Evolutionary conservation across 2,113 vertebrate species (phyloP).

Genomic region (Ciconia maguari): DNA sequence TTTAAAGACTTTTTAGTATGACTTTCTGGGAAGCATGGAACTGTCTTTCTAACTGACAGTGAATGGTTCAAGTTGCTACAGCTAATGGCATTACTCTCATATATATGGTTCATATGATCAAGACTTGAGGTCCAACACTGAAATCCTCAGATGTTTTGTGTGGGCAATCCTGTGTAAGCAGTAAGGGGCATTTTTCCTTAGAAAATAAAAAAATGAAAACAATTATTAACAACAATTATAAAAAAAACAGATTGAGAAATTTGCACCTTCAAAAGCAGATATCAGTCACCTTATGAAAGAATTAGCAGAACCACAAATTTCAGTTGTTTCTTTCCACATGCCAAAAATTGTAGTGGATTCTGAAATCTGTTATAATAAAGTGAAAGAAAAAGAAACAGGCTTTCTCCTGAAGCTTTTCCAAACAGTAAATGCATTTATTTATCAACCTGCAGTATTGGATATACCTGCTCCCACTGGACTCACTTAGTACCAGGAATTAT

Average conservation of each 20-base stretch:
- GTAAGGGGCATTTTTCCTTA: not conserved
- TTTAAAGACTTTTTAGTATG: not conserved
- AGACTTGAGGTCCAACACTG: not conserved
- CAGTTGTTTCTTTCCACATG: not conserved
- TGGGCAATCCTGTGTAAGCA: accelerated
- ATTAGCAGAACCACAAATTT: not conserved
- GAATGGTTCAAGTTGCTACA: not conserved
- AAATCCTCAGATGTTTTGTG: not conserved
- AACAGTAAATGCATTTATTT: conserved; percentile 61
- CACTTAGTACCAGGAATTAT: conserved; percentile 69
- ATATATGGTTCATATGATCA: not conserved
- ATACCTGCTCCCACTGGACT: conserved; percentile 52
- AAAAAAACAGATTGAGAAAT: no score
- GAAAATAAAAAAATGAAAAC: not conserved
- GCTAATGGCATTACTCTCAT: not conserved
- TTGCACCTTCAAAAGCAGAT: not conserved
- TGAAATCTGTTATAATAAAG: conserved; percentile 4
- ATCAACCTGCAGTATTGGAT: conserved; percentile 41
- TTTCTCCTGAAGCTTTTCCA: conserved; percentile 4
- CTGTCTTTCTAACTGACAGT: not conserved
- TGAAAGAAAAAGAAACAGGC: not conserved
- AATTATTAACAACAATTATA: not conserved
- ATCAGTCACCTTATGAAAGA: not conserved
- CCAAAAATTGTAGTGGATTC: not conserved
- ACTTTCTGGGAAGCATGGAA: not conserved